Evolutionary conservation across 2,888 invertebrate genomes (phyloP), one percentile per base, ranked within the genome.

Genomic region (Lasioglossum lativentre): DNA sequence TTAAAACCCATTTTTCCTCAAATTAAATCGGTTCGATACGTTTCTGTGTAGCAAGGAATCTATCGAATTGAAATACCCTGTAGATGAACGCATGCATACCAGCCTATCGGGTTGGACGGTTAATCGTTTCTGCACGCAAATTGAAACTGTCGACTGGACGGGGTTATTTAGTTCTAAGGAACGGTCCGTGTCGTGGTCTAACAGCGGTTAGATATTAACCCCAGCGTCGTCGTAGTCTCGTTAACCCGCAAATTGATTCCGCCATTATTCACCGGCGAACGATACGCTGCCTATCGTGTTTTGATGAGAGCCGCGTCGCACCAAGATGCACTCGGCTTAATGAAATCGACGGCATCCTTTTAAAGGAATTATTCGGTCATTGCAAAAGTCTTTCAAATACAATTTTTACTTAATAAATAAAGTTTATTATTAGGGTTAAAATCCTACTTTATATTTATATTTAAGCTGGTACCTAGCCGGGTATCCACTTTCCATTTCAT

Each of bases 51-150:
- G 19, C 8, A 2, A 52, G 52, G 23, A 8, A 52, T 19, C 8
- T 8, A 23, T 23, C 23, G 8, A 23, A 23, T 23, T 52, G 23
- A 38, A 68, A 76, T 66, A 83, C 76, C 73, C 68, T 19, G 68
- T 66, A 70, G 34, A 80, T 42, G 72, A 52, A 30, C 47, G 47
- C 47, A 59, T 40, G 59, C 59, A 74, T 59, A 56, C 52, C 73
- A 40, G 71, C 27, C 70, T 75, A 78, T 52, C 73, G 81, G 81
- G 63, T 59, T 63, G 71, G 79, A 52, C 82, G 70, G 45, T 78
- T 87, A 87, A 87, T 87, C 86, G 86, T 81, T 87, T 83, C 82
- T 75, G 68, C 82, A 78, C 83, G 83, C 83, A 87, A 87, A 86
- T 87, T 87, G 87, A 82, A 83, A 87, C 83, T 86, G 83, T 86